phyloP scores from a whole-genome alignment of 2,113 vertebrate species.

The Urocynchramus pylzowi region DNA sequence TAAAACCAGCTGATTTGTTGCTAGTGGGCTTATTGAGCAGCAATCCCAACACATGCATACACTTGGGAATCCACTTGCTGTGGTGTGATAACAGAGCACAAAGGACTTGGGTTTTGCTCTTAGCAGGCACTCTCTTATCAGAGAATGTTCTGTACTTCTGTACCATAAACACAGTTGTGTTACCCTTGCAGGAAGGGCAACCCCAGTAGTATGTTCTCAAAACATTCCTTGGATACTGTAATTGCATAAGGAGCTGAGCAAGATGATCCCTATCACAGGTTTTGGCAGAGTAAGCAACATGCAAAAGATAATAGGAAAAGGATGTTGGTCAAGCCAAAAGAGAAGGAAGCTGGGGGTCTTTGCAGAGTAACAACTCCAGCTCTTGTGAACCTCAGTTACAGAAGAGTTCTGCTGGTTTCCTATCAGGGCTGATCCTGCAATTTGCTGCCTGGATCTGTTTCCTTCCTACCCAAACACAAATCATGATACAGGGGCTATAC shows the following conservation, averaged over 20 bases:
- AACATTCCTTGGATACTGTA: neutral
- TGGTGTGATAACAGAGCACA: neutral
- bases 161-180: neutral
- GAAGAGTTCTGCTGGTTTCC: neutral
- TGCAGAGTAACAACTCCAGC: neutral
- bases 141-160: neutral
- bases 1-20: neutral
- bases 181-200: neutral
- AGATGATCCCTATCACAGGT: neutral
- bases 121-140: conserved; percentile 6
- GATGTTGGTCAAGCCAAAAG: neutral
- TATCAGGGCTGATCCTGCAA: neutral
- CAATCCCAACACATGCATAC: neutral
- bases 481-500: neutral
- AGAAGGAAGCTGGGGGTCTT: neutral
- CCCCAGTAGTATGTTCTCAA: neutral
- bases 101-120: neutral
- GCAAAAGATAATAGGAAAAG: neutral
- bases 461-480: neutral
- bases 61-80: neutral
- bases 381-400: neutral
- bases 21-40: neutral
- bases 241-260: neutral
- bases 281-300: neutral
- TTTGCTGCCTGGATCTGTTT: neutral